Percentiles rank a stretch among this genome's conserved stretches.
phyloP scores from a whole-genome alignment of 2,888 invertebrate genomes.

The Mythimna ferrago region DNA sequence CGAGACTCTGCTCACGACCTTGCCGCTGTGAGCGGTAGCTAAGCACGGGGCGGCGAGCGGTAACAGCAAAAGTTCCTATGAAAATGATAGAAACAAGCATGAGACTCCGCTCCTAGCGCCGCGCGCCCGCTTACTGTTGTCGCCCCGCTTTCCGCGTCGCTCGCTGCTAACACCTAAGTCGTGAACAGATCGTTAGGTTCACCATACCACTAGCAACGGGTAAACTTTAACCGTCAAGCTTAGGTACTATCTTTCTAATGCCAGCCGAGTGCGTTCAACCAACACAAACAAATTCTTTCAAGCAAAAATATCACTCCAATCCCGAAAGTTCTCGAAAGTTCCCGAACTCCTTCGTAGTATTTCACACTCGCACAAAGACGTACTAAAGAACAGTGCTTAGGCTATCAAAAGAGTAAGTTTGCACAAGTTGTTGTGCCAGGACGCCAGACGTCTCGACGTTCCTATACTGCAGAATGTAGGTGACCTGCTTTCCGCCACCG shows the following conservation, averaged over 20 bases:
- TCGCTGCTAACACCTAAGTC: too few relatives aligned
- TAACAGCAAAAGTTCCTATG: too few relatives aligned
- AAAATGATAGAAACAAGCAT: too few relatives aligned
- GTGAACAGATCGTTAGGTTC: not conserved
- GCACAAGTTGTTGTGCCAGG: constrained; percentile 36
- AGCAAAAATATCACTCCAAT: constrained; percentile 24
- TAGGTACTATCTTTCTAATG: constrained; percentile 6
- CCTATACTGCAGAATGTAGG: constrained; percentile 66
- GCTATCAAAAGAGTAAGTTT: constrained; percentile 44
- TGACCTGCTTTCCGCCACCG: constrained; percentile 73
- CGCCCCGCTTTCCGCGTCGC: too few relatives aligned
- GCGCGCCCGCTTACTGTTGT: too few relatives aligned
- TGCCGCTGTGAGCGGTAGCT: too few relatives aligned
- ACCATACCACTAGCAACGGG: constrained; percentile 12
- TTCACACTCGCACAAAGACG: constrained; percentile 30
- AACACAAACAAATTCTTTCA: constrained; percentile 12
- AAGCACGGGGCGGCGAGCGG: too few relatives aligned
- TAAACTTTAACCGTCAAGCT: not conserved
- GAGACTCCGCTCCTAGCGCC: too few relatives aligned
- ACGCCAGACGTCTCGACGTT: constrained; percentile 66
- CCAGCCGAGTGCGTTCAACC: constrained; percentile 15
- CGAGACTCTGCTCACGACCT: too few relatives aligned
- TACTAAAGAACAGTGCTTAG: constrained; percentile 32
- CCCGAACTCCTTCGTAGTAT: constrained; percentile 26
- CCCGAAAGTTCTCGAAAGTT: constrained; percentile 13